Evolutionary conservation across 2,797 vertebrate genomes (phyloP).

Genomic region (Philypnodon macrostomus): DNA sequence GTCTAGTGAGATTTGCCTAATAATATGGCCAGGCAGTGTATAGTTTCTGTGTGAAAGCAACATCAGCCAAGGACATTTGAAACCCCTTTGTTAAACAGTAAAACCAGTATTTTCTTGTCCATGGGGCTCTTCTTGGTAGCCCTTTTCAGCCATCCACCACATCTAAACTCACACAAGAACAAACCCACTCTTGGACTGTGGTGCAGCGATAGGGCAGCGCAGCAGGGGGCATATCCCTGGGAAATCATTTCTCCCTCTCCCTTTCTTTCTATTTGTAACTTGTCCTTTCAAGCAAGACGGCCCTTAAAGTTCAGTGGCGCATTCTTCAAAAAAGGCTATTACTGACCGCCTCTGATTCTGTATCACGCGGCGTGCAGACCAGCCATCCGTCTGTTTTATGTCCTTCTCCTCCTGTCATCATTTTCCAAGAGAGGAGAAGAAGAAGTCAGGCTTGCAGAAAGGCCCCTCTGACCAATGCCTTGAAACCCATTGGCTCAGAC

Average conservation of each 20-base stretch:
- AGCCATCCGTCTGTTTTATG: constrained; percentile 70
- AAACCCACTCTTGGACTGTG: constrained; percentile 34
- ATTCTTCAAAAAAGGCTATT: constrained; percentile 80
- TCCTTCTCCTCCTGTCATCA: constrained; percentile 66
- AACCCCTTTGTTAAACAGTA: constrained; percentile 4
- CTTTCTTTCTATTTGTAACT: constrained; percentile 76
- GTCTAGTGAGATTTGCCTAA: too few relatives aligned
- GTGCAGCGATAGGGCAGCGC: constrained; percentile 63
- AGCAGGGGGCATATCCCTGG: constrained; percentile 67
- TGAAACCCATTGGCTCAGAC: constrained; percentile 70
- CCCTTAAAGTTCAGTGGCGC: constrained; percentile 80
- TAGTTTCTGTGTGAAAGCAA: too few relatives aligned
- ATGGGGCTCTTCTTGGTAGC: neutral
- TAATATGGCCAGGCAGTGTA: too few relatives aligned
- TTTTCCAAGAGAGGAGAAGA: constrained; percentile 66
- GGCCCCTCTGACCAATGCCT: constrained; percentile 67
- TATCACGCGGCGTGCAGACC: constrained; percentile 71
- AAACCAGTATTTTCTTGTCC: constrained; percentile 9
- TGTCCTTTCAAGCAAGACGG: constrained; percentile 79
- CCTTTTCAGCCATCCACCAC: constrained; percentile 19
- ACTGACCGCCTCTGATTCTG: constrained; percentile 76
- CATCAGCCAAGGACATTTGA: too few relatives aligned
- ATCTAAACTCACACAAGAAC: constrained; percentile 19
- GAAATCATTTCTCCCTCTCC: constrained; percentile 70
- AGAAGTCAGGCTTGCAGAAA: constrained; percentile 64